These are phyloP conservation scores for Eueremaeus valkanovi DNA, from an alignment of 2,888 invertebrate genomes.

Conservation along the genomic window DNA sequence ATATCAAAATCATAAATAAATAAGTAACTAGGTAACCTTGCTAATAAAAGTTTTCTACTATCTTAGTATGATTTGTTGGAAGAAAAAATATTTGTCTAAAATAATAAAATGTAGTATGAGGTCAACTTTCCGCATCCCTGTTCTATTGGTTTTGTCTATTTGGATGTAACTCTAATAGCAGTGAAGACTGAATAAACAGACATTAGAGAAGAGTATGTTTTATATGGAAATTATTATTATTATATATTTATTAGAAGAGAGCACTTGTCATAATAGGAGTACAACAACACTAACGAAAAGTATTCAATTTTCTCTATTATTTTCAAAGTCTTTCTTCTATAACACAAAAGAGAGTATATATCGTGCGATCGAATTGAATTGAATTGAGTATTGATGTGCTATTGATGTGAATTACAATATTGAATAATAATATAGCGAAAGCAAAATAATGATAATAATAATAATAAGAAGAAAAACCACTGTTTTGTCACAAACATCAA, in stretches of 20 bases:
- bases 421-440: slow-evolving; percentile 33
- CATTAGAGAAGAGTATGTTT: neutral
- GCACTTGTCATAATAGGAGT: slow-evolving; percentile 24
- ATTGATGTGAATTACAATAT: slow-evolving; percentile 25
- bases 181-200: slow-evolving; percentile 1
- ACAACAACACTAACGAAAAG: slow-evolving; percentile 26
- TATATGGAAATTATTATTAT: slow-evolving; percentile 8
- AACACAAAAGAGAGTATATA: slow-evolving; percentile 14
- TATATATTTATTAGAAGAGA: slow-evolving; percentile 13
- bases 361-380: slow-evolving; percentile 25
- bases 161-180: neutral
- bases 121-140: no score
- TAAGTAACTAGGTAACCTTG: neutral
- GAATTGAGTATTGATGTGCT: slow-evolving; percentile 28
- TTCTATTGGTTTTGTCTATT: no score
- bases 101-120: no score
- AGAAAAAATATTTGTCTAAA: no score
- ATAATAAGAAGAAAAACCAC: slow-evolving; percentile 28
- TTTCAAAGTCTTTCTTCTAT: slow-evolving; percentile 10
- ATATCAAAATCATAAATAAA: no score
- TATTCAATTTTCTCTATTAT: slow-evolving; percentile 26
- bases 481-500: slow-evolving; percentile 21
- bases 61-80: no score
- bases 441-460: slow-evolving; percentile 21
- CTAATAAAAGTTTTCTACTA: no score